These are phyloP conservation scores for Gymnoscopelus microlampas DNA, from an alignment of 2,797 vertebrate genomes.

Conservation along the genomic window DNA sequence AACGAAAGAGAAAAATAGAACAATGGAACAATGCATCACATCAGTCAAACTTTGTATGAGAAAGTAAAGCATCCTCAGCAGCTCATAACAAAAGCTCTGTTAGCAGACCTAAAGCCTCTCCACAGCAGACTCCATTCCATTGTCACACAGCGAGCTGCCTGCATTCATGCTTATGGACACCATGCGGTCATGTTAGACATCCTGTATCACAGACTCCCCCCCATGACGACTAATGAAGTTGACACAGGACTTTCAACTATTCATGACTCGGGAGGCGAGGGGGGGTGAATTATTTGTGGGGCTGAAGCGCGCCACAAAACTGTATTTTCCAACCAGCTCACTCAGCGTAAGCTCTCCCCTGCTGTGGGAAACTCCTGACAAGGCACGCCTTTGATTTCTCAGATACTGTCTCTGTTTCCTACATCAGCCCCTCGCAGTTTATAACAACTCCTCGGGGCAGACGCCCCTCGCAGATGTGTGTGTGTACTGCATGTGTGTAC, in stretches of 20 bases:
- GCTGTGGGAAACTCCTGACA: conserved; percentile 77
- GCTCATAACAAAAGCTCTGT: conserved; percentile 66
- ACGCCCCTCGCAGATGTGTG: conserved; percentile 69
- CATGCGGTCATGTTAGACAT: conserved; percentile 67
- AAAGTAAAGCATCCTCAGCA: conserved; percentile 51
- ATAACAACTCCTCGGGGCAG: conserved; percentile 70
- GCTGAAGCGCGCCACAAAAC: conserved; percentile 69
- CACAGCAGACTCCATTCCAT: conserved; percentile 49
- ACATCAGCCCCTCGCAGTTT: conserved; percentile 70
- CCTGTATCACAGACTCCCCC: conserved; percentile 52
- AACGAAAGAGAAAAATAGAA: conserved; percentile 3
- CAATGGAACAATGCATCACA: conserved; percentile 19
- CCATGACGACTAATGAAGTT: conserved; percentile 78
- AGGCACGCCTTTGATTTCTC: conserved; percentile 75
- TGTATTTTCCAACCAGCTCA: conserved; percentile 63
- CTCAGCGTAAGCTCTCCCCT: conserved; percentile 47
- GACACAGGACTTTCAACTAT: conserved; percentile 76
- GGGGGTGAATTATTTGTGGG: conserved; percentile 71
- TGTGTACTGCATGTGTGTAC: conserved; percentile 23
- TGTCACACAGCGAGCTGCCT: conserved; percentile 36
- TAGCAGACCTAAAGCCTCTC: conserved; percentile 56
- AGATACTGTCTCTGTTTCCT: conserved; percentile 76
- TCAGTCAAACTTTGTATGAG: conserved; percentile 65
- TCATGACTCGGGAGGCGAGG: conserved; percentile 64
- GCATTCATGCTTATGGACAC: conserved; percentile 60